These are phyloP conservation scores for Ameiurus melas DNA, from an alignment of 2,113 vertebrate species.

Conservation along the genomic window DNA sequence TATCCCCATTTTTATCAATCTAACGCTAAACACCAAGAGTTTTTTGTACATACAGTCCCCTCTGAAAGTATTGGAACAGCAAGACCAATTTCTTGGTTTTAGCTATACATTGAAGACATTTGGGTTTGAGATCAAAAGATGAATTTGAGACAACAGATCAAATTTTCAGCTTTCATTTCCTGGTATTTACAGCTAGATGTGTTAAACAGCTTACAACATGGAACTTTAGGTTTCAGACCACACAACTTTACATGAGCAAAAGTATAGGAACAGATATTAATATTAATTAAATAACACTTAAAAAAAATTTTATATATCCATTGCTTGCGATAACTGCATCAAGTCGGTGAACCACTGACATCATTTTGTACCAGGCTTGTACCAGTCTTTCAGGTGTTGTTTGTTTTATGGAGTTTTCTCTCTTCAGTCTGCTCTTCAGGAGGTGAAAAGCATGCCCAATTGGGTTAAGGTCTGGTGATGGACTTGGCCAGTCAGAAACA, in stretches of 20 bases:
- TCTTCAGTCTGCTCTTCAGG: not conserved
- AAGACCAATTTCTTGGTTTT: not conserved
- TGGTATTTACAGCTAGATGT: not conserved
- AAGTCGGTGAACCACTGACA: not conserved
- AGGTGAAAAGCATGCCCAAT: not conserved
- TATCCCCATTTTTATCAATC: not conserved
- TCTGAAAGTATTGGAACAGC: not conserved
- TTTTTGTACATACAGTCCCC: not conserved
- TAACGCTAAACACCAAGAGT: not conserved
- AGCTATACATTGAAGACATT: not conserved
- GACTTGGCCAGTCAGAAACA: too few species aligned
- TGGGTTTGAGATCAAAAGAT: not conserved
- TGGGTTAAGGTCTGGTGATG: not conserved
- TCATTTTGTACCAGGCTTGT: not conserved
- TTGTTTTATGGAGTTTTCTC: not conserved
- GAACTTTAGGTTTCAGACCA: not conserved
- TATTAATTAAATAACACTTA: not conserved
- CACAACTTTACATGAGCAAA: not conserved
- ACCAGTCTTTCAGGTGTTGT: not conserved
- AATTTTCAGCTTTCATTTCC: not conserved
- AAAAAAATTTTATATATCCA: not conserved
- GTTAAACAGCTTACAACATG: too few species aligned
- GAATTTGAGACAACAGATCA: not conserved
- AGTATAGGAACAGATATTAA: not conserved
- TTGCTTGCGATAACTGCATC: not conserved